Evolutionary conservation across 2,888 invertebrate genomes (phyloP).

Genomic region (Apocheima hispidaria): DNA sequence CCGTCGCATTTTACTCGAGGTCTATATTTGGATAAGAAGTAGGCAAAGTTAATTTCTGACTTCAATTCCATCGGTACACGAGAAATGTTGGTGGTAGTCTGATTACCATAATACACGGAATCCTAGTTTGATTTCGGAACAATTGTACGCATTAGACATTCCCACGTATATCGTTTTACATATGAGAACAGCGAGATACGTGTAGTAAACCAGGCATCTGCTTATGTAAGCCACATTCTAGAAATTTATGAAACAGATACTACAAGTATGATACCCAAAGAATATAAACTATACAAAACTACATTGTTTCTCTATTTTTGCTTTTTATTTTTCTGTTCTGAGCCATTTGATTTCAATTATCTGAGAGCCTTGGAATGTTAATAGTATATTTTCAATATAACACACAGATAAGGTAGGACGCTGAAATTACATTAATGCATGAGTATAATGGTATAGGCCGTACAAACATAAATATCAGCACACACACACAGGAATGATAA

Average conservation of each 20-base stretch:
- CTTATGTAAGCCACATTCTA: conserved; percentile 24
- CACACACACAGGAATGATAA: neutral
- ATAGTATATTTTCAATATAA: neutral
- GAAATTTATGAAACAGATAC: conserved; percentile 28
- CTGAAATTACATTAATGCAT: neutral
- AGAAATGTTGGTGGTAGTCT: conserved; percentile 30
- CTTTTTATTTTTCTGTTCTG: conserved; percentile 33
- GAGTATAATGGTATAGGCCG: neutral
- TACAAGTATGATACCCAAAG: conserved; percentile 23
- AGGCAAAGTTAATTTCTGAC: conserved; percentile 37
- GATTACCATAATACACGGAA: conserved; percentile 42
- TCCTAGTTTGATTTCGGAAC: conserved; percentile 31
- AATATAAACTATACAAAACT: conserved; percentile 29
- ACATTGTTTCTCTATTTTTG: conserved; percentile 33
- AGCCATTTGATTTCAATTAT: conserved; percentile 35
- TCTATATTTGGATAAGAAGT: conserved; percentile 18
- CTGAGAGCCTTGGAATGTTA: conserved; percentile 4
- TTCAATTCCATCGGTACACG: conserved; percentile 30
- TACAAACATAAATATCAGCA: neutral
- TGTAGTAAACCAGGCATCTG: conserved; percentile 34
- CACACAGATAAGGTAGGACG: neutral
- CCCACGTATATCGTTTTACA: conserved; percentile 29
- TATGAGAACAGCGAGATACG: conserved; percentile 20
- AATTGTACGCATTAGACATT: conserved; percentile 29
- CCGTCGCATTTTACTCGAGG: conserved; percentile 15